phyloP scores from a whole-genome alignment of 1,140 invertebrate species.

The Scaptomyza hsui region DNA sequence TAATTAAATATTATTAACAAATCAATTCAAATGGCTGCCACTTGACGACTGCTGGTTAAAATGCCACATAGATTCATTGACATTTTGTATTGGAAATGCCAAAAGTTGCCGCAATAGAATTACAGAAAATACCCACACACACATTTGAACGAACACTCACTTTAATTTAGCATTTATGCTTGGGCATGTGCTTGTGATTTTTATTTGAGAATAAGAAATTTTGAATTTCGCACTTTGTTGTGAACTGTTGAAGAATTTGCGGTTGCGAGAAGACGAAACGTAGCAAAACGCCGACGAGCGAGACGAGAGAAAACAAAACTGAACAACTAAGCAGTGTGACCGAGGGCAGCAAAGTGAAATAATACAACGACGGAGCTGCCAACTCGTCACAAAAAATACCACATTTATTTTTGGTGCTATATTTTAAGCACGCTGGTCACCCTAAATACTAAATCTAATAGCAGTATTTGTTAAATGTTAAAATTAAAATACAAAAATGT shows the following conservation, averaged over 20 bases:
- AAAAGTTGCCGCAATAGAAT: conserved; percentile 49
- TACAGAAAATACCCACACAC: conserved; percentile 46
- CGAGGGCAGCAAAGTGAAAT: conserved; percentile 14
- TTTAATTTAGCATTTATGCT: conserved; percentile 46
- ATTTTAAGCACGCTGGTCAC: neutral
- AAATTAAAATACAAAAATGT: neutral
- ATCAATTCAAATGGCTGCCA: conserved; percentile 23
- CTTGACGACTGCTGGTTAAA: conserved; percentile 19
- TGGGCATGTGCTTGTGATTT: conserved; percentile 25
- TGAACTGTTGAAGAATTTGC: conserved; percentile 48
- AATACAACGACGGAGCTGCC: neutral
- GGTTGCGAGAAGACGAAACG: conserved; percentile 48
- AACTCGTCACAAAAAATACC: conserved; percentile 10
- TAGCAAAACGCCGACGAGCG: conserved; percentile 52
- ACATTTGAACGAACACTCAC: conserved; percentile 44
- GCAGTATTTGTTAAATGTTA: neutral
- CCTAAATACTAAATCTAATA: neutral
- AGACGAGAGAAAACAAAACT: conserved; percentile 52
- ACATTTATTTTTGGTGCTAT: neutral
- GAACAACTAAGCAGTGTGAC: conserved; percentile 39
- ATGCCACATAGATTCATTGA: conserved; percentile 60
- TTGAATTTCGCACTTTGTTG: conserved; percentile 43
- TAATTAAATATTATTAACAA: conserved; percentile 16
- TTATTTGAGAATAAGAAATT: conserved; percentile 50
- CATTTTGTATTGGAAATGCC: conserved; percentile 57